Percentiles rank a stretch among this genome's conserved stretches.
phyloP scores from a whole-genome alignment of 2,797 vertebrate species.

The Eulemur rubriventer region DNA sequence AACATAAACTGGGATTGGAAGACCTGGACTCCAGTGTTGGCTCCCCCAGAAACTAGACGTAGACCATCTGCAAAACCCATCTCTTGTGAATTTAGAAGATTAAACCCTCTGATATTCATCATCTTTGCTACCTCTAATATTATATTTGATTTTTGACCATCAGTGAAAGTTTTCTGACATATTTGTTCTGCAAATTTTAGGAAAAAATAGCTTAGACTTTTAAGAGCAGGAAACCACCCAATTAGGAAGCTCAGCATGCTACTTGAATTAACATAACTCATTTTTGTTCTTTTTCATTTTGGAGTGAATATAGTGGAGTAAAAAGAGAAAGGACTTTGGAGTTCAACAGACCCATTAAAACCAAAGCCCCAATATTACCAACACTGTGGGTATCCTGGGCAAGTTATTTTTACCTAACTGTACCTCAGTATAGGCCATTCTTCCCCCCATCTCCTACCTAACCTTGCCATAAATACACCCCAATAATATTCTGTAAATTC shows the following conservation, averaged over 20 bases:
- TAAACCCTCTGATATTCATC: background rate
- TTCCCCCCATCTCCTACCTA: background rate
- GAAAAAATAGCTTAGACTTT: background rate
- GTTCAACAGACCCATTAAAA: background rate
- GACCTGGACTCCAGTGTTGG: background rate
- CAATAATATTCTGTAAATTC: background rate
- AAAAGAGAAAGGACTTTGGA: background rate
- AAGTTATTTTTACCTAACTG: background rate
- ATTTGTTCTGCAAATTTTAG: background rate
- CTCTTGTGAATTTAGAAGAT: background rate
- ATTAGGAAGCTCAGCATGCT: background rate
- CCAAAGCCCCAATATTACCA: background rate
- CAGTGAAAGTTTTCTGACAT: background rate
- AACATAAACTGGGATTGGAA: background rate
- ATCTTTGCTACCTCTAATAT: background rate
- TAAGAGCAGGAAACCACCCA: background rate
- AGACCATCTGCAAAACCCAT: background rate
- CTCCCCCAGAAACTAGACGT: background rate
- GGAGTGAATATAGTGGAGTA: background rate
- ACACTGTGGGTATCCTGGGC: background rate
- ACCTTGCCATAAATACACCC: background rate
- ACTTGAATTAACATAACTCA: background rate
- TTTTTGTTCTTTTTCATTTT: background rate
- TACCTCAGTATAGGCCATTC: accelerated
- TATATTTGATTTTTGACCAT: background rate